Evolutionary conservation across 2,113 vertebrate genomes (phyloP), one percentile per base, ranked within the genome.

Genomic region (Tragelaphus scriptus): DNA sequence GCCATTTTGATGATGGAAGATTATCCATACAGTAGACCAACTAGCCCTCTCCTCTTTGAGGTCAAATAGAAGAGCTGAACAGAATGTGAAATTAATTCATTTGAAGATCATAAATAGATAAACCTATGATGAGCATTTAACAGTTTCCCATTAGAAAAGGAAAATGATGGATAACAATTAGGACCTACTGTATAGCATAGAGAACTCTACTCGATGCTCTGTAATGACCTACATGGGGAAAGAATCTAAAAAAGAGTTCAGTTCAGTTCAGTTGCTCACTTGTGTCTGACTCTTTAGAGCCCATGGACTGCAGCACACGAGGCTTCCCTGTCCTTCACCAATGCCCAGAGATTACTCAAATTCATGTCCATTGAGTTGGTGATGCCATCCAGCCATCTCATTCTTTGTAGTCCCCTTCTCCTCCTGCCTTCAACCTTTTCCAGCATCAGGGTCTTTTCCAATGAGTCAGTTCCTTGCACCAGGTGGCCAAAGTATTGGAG

Each of bases 391-490:
- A 71, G 5, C n/a, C n/a, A 71, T 71, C n/a, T 23, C 19, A 71
- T 23, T 21, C 68, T 23, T 19, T 40, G 19, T 40, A 21, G n/a
- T 40, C 68, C 10, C n/a, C 19, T 71, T 71, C n/a, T 71, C 19
- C 19, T 71, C n/a, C 68, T 40, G n/a, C n/a, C 68, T 23, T 40
- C 68, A 40, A 71, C 23, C 65, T 71, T 40, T 23, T 5, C 68
- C 68, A 71, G 68, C 68, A 71, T 40, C 9, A 71, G n/a, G 2
- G 68, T 40, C n/a, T 36, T 71, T 71, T 71, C 68, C 17, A 23
- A 1, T 71, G 68, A 71, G n/a, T 36, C 68, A 40, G n/a, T 71
- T 12, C 0, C 0, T 40, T 0, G 0, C 21, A 23, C 40, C 19
- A 71, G 19, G n/a, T 71, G n/a, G n/a, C n/a, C 19, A 21, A 2